Evolutionary conservation across 2,113 vertebrate genomes (phyloP), one percentile per base, ranked within the genome.

Genomic region (Speoplatyrhinus poulsoni): DNA sequence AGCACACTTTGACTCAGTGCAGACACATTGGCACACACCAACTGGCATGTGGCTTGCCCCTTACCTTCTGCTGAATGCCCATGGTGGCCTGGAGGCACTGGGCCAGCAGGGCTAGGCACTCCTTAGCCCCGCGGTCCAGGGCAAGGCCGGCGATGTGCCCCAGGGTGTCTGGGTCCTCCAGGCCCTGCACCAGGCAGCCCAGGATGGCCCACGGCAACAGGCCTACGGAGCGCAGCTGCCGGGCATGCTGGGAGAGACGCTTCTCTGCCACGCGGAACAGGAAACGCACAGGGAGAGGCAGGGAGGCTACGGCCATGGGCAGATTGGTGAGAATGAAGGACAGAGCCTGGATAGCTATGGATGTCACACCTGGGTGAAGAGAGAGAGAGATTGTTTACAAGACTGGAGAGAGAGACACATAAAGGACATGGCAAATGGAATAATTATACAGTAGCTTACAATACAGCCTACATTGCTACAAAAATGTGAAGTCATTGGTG

Each of bases 281-380:
- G 90, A 93, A 96, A 83, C 96, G 96, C 86, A 98, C 65, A 74
- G 97, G 84, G 72, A 95, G 91, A 88, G 96, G 95, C 87, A 99
- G 89, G 75, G 96, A 95, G 82, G 94, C 94, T 88, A 98, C 94
- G 75, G 93, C 92, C 48, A 92, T 91, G 79, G 96, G 95, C 89
- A 98, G 93, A 90, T 95, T 95, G 91, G 93, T 93, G 91, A 98
- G 95, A 88, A 98, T 90, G 93, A 96, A 94, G 89, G 95, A 96
- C 62, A 98, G 81, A 73, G 94, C 94, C 88, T 96, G 94, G 86
- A 94, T 91, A 78, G 91, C 90, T 84, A 94, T 88, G 62, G 85
- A 91, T 73, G 87, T 90, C 77, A 91, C 87, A 80, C 91, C 95
- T 98, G 82, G 58, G 73, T 54, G 32, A 53, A 65, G 16, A 57